phyloP scores from a whole-genome alignment of 2,797 vertebrate species.

The Epinephelus coioides region DNA sequence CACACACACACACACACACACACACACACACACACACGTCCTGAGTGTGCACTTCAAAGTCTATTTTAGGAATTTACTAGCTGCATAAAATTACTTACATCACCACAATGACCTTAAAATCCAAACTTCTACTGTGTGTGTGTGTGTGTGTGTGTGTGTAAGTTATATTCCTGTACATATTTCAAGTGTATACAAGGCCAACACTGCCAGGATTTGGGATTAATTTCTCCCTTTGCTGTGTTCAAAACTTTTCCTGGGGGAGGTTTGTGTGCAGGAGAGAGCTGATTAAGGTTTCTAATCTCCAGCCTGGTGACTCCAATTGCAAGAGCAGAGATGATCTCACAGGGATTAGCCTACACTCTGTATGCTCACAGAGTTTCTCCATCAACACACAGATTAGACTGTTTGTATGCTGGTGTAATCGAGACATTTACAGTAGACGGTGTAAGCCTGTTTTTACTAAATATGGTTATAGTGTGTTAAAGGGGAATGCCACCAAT shows the following conservation, averaged over 20 bases:
- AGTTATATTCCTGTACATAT: neutral
- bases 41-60: neutral
- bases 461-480: neutral
- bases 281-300: constrained; percentile 29
- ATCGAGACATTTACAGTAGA: constrained; percentile 17
- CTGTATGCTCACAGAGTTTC: neutral
- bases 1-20: no score
- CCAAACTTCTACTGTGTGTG: neutral
- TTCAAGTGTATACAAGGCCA: neutral
- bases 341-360: constrained; percentile 27
- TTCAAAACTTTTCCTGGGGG: neutral
- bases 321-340: constrained; percentile 5
- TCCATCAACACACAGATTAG: constrained; percentile 1
- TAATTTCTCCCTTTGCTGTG: neutral
- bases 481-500: neutral
- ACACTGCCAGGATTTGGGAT: neutral
- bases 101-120: neutral
- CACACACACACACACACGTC: no score
- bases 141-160: neutral
- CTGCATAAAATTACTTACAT: neutral
- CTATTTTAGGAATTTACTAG: constrained; percentile 10
- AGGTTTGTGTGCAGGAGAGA: neutral
- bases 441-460: neutral
- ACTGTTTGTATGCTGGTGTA: neutral
- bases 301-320: neutral